A percentile compares a stretch with the other conserved stretches of the same genome.
Evolutionary conservation across 2,888 invertebrate species (phyloP).

Genomic region (Odontocerum albicorne): DNA sequence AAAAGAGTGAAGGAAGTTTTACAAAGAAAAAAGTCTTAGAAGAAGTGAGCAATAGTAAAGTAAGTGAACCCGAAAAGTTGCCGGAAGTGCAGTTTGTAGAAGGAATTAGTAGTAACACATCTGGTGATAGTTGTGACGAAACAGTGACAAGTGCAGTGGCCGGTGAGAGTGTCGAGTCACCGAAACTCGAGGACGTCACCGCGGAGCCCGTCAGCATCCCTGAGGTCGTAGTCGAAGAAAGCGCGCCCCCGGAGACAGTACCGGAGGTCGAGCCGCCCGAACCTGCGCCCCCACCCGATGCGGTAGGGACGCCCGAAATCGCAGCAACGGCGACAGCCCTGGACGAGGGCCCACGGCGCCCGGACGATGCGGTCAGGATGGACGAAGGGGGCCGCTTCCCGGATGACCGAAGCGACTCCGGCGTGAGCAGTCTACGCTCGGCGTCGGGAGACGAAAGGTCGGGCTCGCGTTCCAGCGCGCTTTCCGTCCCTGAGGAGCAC

Average conservation of each 20-base stretch:
- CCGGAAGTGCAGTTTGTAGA: constrained; percentile 14
- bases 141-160: constrained; percentile 33
- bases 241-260: constrained; percentile 45
- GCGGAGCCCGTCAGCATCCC: constrained; percentile 38
- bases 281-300: constrained; percentile 44
- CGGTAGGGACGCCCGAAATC: constrained; percentile 49
- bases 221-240: too few species aligned
- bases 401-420: constrained; percentile 60
- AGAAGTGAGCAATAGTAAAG: constrained; percentile 49
- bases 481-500: constrained; percentile 73
- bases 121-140: constrained; percentile 10
- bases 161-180: constrained; percentile 17
- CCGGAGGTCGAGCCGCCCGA: constrained; percentile 44
- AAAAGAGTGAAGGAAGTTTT: constrained; percentile 30
- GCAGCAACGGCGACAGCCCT: constrained; percentile 11
- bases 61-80: constrained; percentile 43
- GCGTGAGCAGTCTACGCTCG: constrained; percentile 75
- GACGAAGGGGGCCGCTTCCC: constrained; percentile 45
- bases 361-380: constrained; percentile 39
- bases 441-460: constrained; percentile 73
- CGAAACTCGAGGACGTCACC: constrained; percentile 38
- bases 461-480: constrained; percentile 73
- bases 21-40: constrained; percentile 48
- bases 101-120: not conserved
- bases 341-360: constrained; percentile 30